Base-by-base conservation (phyloP, 1,140 invertebrate genomes). In the Asobara japonica region DNA sequence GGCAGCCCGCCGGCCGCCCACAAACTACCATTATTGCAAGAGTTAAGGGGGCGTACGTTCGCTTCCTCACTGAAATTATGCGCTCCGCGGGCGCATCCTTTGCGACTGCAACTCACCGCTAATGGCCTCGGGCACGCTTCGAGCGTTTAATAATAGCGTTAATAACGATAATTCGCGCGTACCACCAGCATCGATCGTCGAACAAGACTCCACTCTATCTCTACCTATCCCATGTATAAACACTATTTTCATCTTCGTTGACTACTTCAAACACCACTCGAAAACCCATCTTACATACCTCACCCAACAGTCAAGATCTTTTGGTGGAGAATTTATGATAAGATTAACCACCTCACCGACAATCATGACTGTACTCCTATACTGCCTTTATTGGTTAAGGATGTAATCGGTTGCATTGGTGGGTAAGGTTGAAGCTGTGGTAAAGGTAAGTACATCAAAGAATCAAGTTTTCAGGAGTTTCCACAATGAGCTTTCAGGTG, bases 131-230 rank as follows among this genome's bases (percentile, higher is more conserved):
- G 74, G 73, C 69, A 66, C 64, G 75, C 73, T 75, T 71, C 69
- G 64, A 66, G 73, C 74, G 69, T 79, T 77, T 78, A 79, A 74
- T 73, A 75, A 77, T 67, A 71, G 73, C 68, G 67, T 64, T 70
- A 73, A 73, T 72, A 65, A 76, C 73, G 76, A 76, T 79, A 78
- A 74, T 72, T 77, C 61, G 38, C 73, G 38, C 38, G 71, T 70
- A 73, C 72, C 56, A 61, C 30, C 18, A 27, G 33, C 61, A 71
- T 71, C 69, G 69, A 71, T 71, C 69, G 69, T 65, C 36, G 16
- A 30, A 30, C 18, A n/a, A 7, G 20, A 25, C 7, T 7, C 13
- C 20, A 18, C 51, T 25, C 13, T 18, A 0, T 56, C 51, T 0
- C 20, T 5, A 18, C 18, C 18, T 25, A 6, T 25, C 51, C 51